Base-by-base conservation (phyloP, 2,888 invertebrate genomes). In the Epinotia brunnichana region DNA sequence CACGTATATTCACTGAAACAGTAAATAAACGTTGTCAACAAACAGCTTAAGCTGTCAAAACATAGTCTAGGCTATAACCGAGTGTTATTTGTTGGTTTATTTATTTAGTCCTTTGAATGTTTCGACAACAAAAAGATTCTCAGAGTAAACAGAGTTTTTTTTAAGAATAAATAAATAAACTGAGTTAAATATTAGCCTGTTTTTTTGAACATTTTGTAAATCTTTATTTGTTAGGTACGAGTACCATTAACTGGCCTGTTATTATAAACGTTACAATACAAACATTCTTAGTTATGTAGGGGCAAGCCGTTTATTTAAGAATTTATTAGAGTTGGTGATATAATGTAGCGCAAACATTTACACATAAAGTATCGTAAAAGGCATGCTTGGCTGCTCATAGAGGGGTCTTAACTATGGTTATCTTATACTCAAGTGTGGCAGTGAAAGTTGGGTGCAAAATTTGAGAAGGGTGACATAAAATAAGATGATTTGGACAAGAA, bases 11-110 rank as follows among this genome's bases (percentile, higher is more conserved):
- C 44, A 57, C 51, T 15, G 48, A 59, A 19, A 44, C 24, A 24
- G 59, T 17, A 51, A 68, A 35, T 48, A 56, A 67, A 53, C 19
- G n/a, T 51, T 7, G 63, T 63, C 35, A 51, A 63, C 63, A 53
- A 63, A 63, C 51, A 35, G 51, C 51, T 63, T 53, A 63, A 63
- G 19, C 51, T 63, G 63, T 51, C 63, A 63, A 53, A 51, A 63
- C 51, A 29, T 24, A 53, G 19, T 29, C 51, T 53, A 57, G 17
- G 51, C 63, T 63, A 11, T 17, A 48, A n/a, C 48, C 11, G 1
- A 39, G 39, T 60, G 13, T 2, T 44, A 44, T 44, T 44, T 44
- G n/a, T 21, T 1, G 15, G 15, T 44, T 61, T 21, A 15, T 21
- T 13, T 61, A 24, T 2, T 24, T 9, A 3, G 15, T 39, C 21